These are phyloP conservation scores for Eulemur macaco DNA, from an alignment of 2,113 vertebrate species.

Conservation along the genomic window DNA sequence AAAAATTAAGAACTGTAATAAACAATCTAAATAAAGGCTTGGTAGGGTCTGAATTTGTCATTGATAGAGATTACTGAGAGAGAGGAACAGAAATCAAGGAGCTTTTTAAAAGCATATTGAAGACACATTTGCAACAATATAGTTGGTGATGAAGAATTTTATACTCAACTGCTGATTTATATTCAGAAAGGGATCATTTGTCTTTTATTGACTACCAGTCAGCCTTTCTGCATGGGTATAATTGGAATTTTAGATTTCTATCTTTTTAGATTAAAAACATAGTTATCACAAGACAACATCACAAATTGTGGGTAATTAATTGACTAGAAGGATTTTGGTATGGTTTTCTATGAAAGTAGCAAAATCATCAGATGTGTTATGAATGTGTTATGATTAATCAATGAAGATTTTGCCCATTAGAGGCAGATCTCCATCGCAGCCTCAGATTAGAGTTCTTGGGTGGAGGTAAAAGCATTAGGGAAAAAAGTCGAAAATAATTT, in stretches of 20 bases:
- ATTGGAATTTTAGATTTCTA: background rate
- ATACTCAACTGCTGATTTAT: background rate
- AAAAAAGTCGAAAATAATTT: background rate
- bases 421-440: background rate
- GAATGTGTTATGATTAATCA: constrained; percentile 21
- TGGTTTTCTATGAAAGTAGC: background rate
- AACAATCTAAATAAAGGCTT: background rate
- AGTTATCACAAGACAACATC: background rate
- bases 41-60: background rate
- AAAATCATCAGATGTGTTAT: background rate
- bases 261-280: background rate
- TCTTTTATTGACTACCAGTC: background rate
- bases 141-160: background rate
- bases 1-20: background rate
- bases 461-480: background rate
- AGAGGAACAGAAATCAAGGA: background rate
- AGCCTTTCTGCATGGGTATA: background rate
- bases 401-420: background rate
- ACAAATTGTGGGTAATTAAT: background rate
- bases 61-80: background rate
- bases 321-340: background rate
- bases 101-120: background rate
- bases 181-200: background rate
- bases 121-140: background rate
- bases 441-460: background rate